Evolutionary conservation across 2,797 vertebrate genomes (phyloP), one percentile per base, ranked within the genome.

Genomic region (Glossophaga mutica): DNA sequence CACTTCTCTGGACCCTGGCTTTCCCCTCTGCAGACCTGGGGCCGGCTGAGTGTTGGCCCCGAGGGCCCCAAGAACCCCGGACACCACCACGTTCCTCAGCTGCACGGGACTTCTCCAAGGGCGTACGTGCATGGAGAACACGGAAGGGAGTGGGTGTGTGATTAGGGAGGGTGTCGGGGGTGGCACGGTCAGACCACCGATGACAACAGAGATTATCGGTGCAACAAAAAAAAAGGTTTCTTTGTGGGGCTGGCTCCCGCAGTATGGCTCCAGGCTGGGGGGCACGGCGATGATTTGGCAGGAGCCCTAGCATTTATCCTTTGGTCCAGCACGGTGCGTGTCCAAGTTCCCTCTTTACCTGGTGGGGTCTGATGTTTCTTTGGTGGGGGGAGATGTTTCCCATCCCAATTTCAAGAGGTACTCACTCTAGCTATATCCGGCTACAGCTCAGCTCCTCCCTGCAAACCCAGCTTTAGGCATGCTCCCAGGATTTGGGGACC

Each of bases 51-150:
- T 1, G 15, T 11, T 32, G 37, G 52, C 12, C 16, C 46, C 12
- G 79, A 24, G 4, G 21, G 42, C n/a, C 67, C 6, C 3, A 1
- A 34, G 50, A 37, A 24, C 0, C 2, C 22, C 22, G 39, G 11
- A 42, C 24, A 32, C 1, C 9, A 2, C 1, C 9, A 2, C 0
- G 0, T 4, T 32, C 26, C n/a, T 62, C 32, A 0, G 10, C 39
- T 70, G 9, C 18, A 18, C 6, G 42, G 55, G 22, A 15, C 26
- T 70, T 90, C 39, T 29, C 73, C 7, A 26, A 81, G 59, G 39
- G 34, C 18, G 52, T 55, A 18, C 5, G 4, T n/a, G 65, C 42
- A 3, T 9, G 8, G 85, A 24, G 22, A 6, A 11, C 26, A 21
- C 5, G 4, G 19, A 67, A 50, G 34, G 10, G 46, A 42, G 3